phyloP scores from a whole-genome alignment of 2,113 vertebrate species.

The Megaptera novaeangliae region DNA sequence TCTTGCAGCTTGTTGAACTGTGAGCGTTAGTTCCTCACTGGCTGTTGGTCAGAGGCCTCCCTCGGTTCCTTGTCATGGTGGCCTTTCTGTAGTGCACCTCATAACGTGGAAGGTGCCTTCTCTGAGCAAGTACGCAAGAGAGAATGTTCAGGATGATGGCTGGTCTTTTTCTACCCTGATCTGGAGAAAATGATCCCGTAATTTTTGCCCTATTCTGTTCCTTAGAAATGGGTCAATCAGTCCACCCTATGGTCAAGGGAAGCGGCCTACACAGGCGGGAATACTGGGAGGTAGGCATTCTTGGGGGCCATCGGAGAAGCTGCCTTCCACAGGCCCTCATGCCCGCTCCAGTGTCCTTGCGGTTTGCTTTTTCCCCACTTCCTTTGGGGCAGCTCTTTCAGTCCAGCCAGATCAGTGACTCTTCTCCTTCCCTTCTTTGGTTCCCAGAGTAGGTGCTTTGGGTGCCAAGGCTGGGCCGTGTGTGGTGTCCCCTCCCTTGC shows the following conservation, averaged over 20 bases:
- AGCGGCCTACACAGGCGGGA: neutral
- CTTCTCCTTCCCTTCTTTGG: neutral
- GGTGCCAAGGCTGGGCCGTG: neutral
- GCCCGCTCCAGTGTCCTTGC: neutral
- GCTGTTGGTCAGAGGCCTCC: neutral
- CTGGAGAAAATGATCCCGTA: neutral
- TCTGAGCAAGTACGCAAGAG: neutral
- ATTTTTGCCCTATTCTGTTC: neutral
- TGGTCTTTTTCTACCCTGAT: neutral
- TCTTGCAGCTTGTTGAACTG: neutral
- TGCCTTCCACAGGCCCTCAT: neutral
- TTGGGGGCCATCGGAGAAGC: neutral
- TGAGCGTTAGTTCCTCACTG: neutral
- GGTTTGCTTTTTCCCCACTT: neutral
- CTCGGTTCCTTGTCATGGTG: neutral
- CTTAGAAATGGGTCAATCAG: neutral
- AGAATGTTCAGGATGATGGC: neutral
- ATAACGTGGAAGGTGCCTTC: neutral
- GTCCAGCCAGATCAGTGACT: neutral
- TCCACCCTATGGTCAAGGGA: neutral
- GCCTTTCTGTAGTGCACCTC: neutral
- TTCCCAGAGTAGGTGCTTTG: neutral
- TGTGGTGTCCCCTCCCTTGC: neutral
- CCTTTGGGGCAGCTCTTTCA: neutral
- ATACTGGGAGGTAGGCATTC: rapidly evolving